These are phyloP conservation scores for Bradypodion ventrale DNA, from an alignment of 2,797 vertebrate species.

Conservation along the genomic window DNA sequence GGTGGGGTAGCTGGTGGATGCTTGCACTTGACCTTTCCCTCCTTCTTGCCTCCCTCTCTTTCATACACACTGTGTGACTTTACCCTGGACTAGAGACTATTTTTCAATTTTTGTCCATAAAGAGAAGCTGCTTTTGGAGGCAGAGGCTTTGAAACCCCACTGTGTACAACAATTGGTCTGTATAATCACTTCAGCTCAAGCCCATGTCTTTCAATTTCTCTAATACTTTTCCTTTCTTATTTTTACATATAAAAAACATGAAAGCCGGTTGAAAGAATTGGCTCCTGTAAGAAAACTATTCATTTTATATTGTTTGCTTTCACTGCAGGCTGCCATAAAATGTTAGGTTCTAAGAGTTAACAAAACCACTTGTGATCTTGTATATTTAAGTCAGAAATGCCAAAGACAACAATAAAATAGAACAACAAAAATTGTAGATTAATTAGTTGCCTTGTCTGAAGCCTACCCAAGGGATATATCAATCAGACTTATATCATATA, in stretches of 20 bases:
- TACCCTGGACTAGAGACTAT: background rate
- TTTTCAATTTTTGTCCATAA: background rate
- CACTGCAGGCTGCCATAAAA: background rate
- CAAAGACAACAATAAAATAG: background rate
- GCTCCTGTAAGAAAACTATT: background rate
- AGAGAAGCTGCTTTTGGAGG: background rate
- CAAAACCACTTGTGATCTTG: background rate
- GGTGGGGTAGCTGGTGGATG: background rate
- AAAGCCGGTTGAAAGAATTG: background rate
- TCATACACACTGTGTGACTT: background rate
- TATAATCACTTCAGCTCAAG: background rate
- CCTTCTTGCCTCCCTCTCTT: background rate
- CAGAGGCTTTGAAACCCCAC: background rate
- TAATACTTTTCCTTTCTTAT: background rate
- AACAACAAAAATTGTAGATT: background rate
- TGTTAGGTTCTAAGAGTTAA: background rate
- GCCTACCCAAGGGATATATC: conserved; percentile 25
- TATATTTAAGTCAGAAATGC: background rate
- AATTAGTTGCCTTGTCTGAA: conserved; percentile 4
- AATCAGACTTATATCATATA: conserved; percentile 38
- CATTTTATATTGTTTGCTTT: background rate
- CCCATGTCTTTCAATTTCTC: background rate
- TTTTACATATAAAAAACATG: background rate
- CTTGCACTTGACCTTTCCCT: background rate
- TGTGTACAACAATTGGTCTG: background rate